Percentiles rank a stretch among this genome's conserved stretches.
phyloP scores from a whole-genome alignment of 1,140 invertebrate genomes.

The Pristionchus pacificus region DNA sequence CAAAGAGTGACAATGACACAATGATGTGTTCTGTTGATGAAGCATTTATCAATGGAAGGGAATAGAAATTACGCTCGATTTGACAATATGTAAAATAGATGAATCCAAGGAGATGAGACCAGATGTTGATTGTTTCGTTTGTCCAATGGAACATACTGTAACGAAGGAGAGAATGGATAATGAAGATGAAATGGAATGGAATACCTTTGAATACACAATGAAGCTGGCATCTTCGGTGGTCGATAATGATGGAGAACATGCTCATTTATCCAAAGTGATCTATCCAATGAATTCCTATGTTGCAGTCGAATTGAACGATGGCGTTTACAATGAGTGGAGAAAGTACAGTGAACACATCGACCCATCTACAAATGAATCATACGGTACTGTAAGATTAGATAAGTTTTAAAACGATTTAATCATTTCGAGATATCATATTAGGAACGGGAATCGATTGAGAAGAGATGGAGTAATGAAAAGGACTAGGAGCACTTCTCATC shows the following conservation, averaged over 20 bases:
- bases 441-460: no score
- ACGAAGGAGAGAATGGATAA: not conserved
- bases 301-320: slow-evolving; percentile 9
- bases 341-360: not conserved
- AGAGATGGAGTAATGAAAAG: no score
- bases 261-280: slow-evolving; percentile 47
- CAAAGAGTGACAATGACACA: slow-evolving; percentile 74
- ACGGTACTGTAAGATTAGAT: no score
- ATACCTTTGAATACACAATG: slow-evolving; percentile 44
- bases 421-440: no score
- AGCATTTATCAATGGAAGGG: slow-evolving; percentile 55
- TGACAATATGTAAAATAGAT: slow-evolving; percentile 78
- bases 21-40: slow-evolving; percentile 72
- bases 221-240: slow-evolving; percentile 43
- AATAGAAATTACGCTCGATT: slow-evolving; percentile 72
- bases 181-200: not conserved
- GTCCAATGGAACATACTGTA: slow-evolving; percentile 87
- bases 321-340: slow-evolving; percentile 4
- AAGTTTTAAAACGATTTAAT: no score
- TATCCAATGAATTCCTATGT: slow-evolving; percentile 20
- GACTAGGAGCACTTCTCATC: no score
- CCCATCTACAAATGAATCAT: slow-evolving; percentile 1
- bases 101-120: slow-evolving; percentile 89
- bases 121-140: slow-evolving; percentile 94
- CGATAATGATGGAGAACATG: slow-evolving; percentile 50